Evolutionary conservation across 2,113 vertebrate species (phyloP), one percentile per base, ranked within the genome.

Genomic region (Rhinolophus ferrumequinum): DNA sequence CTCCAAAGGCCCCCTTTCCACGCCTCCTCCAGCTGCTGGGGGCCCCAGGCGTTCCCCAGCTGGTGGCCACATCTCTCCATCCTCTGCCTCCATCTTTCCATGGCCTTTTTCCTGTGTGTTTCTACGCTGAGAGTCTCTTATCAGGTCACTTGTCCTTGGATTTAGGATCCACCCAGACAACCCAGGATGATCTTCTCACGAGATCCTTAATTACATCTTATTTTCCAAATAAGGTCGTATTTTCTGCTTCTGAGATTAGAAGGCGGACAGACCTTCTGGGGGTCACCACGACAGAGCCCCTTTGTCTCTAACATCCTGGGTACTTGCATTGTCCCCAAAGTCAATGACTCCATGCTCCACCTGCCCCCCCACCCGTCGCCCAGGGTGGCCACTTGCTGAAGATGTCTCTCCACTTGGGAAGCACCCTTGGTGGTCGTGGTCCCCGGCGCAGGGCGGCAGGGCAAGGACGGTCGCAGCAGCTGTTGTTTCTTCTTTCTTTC

Each of bases 241-340:
- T 15, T 1, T 18, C 35, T 6, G 16, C 7, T 52, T 22, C 62
- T 16, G n/a, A 10, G 33, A 35, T 12, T 33, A 11, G 21, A 47
- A 22, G 1, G 14, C 11, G 24, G 33, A 15, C 26, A n/a, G 50
- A 35, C 24, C 12, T 58, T 12, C 41, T 8, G 0, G 18, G n/a
- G 8, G 6, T 6, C 12, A 0, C 3, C 18, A 35, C 2, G n/a
- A 3, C 12, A 26, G 16, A 4, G 30, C 6, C 38, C 16, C 1
- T 24, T 33, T 41, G 30, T 54, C 6, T 1, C 19, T 18, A 14
- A 47, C 4, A 6, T 6, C 41, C 62, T 41, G 18, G 80, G 21
- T 18, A 1, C 7, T 7, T 5, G 9, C 3, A 38, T 52, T 30
- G n/a, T 12, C 35, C 58, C 15, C 22, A 18, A 35, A 66, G 44